phyloP scores from a whole-genome alignment of 2,888 invertebrate genomes.

The Xestia xanthographa region DNA sequence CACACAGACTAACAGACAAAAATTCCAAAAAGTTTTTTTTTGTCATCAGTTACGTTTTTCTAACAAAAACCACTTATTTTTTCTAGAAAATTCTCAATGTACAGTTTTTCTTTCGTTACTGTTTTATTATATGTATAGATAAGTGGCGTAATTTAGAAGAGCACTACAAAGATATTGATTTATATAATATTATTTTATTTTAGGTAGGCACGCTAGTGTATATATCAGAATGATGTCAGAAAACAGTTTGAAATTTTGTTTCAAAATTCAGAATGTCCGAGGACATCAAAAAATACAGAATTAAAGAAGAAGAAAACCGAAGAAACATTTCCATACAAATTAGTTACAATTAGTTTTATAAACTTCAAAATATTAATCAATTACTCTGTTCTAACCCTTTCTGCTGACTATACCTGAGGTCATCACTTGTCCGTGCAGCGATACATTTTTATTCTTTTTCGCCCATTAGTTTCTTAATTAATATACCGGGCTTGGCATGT shows the following conservation, averaged over 20 bases:
- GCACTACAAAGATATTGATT: neutral
- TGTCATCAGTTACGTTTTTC: too few relatives aligned
- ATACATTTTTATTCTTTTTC: constrained; percentile 80
- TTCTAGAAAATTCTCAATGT: too few relatives aligned
- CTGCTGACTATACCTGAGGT: constrained; percentile 78
- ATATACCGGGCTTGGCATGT: constrained; percentile 81
- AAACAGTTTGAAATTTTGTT: neutral
- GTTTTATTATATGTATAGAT: too few relatives aligned
- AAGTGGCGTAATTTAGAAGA: neutral
- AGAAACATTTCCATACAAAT: neutral
- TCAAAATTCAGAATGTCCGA: neutral
- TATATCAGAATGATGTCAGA: neutral
- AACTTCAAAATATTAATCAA: neutral
- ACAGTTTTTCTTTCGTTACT: too few relatives aligned
- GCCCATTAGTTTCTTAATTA: constrained; percentile 89
- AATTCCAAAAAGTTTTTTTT: too few relatives aligned
- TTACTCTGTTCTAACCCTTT: constrained; percentile 41
- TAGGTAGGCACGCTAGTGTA: too few relatives aligned
- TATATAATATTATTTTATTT: neutral
- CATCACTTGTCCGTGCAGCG: constrained; percentile 75
- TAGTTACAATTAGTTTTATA: neutral
- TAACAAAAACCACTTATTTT: too few relatives aligned
- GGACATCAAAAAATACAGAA: too few relatives aligned
- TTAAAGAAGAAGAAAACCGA: too few relatives aligned
- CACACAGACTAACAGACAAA: too few relatives aligned